A percentile compares a stretch with the other conserved stretches of the same genome.
phyloP scores from a whole-genome alignment of 2,888 invertebrate genomes.

The Melanostoma mellinum region DNA sequence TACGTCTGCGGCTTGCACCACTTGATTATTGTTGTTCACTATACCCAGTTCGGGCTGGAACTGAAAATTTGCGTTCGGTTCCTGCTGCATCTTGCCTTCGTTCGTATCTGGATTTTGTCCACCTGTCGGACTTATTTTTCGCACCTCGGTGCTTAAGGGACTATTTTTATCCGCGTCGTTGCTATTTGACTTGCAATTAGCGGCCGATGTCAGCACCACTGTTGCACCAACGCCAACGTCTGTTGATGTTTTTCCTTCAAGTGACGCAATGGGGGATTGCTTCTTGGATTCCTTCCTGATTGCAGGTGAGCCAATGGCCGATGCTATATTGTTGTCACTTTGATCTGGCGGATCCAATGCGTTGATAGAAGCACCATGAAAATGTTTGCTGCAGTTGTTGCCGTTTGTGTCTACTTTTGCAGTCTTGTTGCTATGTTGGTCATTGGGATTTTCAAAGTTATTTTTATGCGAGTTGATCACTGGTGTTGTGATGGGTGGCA shows the following conservation, averaged over 20 bases:
- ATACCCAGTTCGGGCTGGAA: conserved; percentile 81
- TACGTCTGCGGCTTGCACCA: conserved; percentile 76
- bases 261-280: conserved; percentile 35
- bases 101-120: conserved; percentile 65
- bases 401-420: conserved; percentile 62
- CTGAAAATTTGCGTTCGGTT: conserved; percentile 81
- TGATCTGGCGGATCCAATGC: conserved; percentile 74
- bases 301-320: conserved; percentile 44
- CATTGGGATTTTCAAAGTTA: conserved; percentile 34
- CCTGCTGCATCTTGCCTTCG: conserved; percentile 80
- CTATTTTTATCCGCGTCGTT: conserved; percentile 63
- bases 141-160: conserved; percentile 72
- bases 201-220: conserved; percentile 64
- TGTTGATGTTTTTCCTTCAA: conserved; percentile 55
- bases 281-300: conserved; percentile 57
- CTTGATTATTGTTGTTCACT: conserved; percentile 79
- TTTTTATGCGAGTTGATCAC: conserved; percentile 50
- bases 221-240: conserved; percentile 41
- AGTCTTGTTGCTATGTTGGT: conserved; percentile 51
- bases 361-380: conserved; percentile 74
- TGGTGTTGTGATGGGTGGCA: conserved; percentile 29
- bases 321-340: conserved; percentile 45
- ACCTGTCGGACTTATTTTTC: conserved; percentile 72
- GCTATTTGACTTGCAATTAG: conserved; percentile 67
- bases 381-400: conserved; percentile 57